phyloP scores from a whole-genome alignment of 2,113 vertebrate species.

The Butorides virescens region DNA sequence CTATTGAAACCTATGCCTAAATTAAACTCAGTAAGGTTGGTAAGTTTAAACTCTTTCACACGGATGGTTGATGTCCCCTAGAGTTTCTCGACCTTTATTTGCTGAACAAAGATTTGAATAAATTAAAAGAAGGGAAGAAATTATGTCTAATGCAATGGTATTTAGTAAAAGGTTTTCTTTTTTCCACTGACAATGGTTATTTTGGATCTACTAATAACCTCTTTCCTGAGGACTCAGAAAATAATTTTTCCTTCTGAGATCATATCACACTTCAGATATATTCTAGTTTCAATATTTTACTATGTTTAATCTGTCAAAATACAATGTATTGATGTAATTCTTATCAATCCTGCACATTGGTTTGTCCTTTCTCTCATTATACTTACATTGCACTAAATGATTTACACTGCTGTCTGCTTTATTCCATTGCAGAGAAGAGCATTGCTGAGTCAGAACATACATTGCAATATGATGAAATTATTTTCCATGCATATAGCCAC shows the following conservation, averaged over 20 bases:
- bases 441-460: constrained; percentile 60
- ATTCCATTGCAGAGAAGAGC: constrained; percentile 56
- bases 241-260: constrained; percentile 26
- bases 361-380: constrained; percentile 70
- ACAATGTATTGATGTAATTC: constrained; percentile 60
- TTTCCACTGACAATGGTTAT: neutral
- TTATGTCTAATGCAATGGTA: neutral
- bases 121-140: neutral
- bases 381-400: constrained; percentile 48
- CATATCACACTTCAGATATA: constrained; percentile 48
- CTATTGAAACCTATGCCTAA: neutral
- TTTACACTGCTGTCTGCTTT: constrained; percentile 58
- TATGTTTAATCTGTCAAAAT: constrained; percentile 67
- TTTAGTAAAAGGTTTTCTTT: neutral
- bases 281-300: constrained; percentile 68
- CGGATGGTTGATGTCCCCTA: neutral
- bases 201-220: neutral
- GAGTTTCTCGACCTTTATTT: neutral
- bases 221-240: constrained; percentile 18
- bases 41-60: neutral
- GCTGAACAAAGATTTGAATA: neutral
- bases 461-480: constrained; percentile 60
- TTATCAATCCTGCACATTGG: constrained; percentile 47
- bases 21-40: neutral
- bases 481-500: constrained; percentile 48